phyloP scores from a whole-genome alignment of 2,888 invertebrate genomes.

The Argyresthia albistria region DNA sequence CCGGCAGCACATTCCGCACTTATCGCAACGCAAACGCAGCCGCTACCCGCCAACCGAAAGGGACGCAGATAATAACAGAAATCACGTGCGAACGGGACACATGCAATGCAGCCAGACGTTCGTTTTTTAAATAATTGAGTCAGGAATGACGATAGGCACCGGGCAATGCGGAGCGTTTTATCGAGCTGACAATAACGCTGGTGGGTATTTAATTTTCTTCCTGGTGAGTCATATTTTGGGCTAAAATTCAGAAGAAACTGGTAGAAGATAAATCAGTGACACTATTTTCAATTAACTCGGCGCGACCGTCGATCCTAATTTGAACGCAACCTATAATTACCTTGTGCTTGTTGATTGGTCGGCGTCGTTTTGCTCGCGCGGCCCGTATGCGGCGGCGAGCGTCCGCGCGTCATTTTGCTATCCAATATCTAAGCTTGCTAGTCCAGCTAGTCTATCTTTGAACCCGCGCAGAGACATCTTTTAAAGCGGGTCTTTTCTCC shows the following conservation, averaged over 20 bases:
- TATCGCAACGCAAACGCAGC: slow-evolving; percentile 59
- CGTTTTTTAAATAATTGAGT: slow-evolving; percentile 69
- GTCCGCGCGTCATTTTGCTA: slow-evolving; percentile 33
- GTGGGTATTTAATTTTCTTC: slow-evolving; percentile 56
- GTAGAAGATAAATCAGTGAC: slow-evolving; percentile 22
- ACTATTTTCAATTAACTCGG: slow-evolving; percentile 59
- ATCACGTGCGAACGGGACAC: slow-evolving; percentile 43
- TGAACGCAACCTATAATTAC: slow-evolving; percentile 62
- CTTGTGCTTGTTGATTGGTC: slow-evolving; percentile 46
- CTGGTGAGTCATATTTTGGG: slow-evolving; percentile 30
- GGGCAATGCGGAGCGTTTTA: slow-evolving; percentile 59
- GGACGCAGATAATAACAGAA: slow-evolving; percentile 32
- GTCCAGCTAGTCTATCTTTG: slow-evolving; percentile 38
- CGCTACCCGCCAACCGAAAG: slow-evolving; percentile 28
- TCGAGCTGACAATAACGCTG: slow-evolving; percentile 52
- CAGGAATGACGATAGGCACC: slow-evolving; percentile 65
- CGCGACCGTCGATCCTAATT: slow-evolving; percentile 58
- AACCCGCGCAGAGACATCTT: slow-evolving; percentile 55
- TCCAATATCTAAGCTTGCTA: slow-evolving; percentile 27
- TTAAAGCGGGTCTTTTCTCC: slow-evolving; percentile 55
- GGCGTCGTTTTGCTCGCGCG: slow-evolving; percentile 21
- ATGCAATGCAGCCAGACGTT: slow-evolving; percentile 36
- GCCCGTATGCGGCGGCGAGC: slow-evolving; percentile 33
- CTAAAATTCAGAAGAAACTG: too few species aligned
- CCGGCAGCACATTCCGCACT: slow-evolving; percentile 60